Base-by-base conservation (phyloP, 2,797 vertebrate species). In the Cetoscarus ocellatus region DNA sequence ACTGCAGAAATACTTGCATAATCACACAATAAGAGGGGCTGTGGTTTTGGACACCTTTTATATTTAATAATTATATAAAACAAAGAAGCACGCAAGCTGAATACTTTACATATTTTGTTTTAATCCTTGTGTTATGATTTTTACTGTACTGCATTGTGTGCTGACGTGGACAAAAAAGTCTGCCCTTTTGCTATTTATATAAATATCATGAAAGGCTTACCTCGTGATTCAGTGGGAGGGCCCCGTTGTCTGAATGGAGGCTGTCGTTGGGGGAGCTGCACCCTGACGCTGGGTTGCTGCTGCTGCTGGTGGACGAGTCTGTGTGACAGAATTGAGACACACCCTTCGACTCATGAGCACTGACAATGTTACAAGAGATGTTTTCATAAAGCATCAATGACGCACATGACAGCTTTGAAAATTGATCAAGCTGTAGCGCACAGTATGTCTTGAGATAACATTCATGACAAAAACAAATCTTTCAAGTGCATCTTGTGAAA, bases 291-390 rank as follows among this genome's bases (percentile, higher is more conserved):
- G 96, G 93, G 0, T 92, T 95, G 89, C 95, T 96, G 90, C 95
- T 95, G 63, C 96, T 96, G 78, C 96, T 96, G 1, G 95, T 94
- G 53, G 96, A 96, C 0, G 96, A 96, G 73, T 97, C 96, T 97
- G 90, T 0, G 27, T 3, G 27, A 67, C 51, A 45, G 47, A 57
- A 52, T 3, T 5, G 18, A 68, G 6, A 77, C 35, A 67, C 14
- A n/a, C 13, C 10, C 39, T 12, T 74, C 5, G 67, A 48, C 19
- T 9, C 2, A 67, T 58, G 43, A 67, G 6, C 59, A 8, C 10
- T n/a, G 60, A 27, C 13, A 35, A 10, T 14, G 44, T 53, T 10
- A 62, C 12, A 49, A 59, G 14, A 51, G 3, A 48, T 51, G 9
- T 45, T 10, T 35, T 51, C 13, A 44, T 13, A 42, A 6, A 27